Evolutionary conservation across 2,888 invertebrate genomes (phyloP), one percentile per base, ranked within the genome.

Genomic region (Diaperis boleti): DNA sequence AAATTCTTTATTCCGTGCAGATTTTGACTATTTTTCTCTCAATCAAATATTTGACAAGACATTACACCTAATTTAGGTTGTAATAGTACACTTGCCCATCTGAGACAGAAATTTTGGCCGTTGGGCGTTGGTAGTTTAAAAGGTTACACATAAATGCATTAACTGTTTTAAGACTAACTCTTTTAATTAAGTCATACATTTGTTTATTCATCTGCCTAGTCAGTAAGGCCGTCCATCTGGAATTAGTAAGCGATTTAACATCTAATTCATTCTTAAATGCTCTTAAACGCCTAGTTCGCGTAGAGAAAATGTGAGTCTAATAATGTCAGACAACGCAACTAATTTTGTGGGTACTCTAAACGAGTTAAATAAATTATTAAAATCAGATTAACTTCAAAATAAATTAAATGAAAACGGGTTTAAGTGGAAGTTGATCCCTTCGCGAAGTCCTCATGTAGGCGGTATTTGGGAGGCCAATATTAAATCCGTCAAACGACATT

Each of bases 181-280:
- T n/a, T n/a, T n/a, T n/a, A n/a, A n/a, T 49, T 3, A 69, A 26
- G 26, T 26, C 26, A 1, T 26, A 26, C 6, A 26, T 26, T 44
- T 5, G 66, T 26, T 44, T 69, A 26, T 72, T 71, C 44, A 47
- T 71, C 37, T 71, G 70, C 44, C 56, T 68, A 17, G 14, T 45
- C 4, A 68, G 69, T 0, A 69, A 69, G 33, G 70, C 70, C 2
- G 41, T 71, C 35, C 69, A 72, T 31, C 42, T 68, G 10, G 69
- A 71, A 47, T 37, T 69, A 10, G 69, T 71, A 3, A 57, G 50
- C 5, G 59, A 62, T 39, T 52, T 71, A 5, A 67, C 50, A 10
- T 60, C 60, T 8, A 65, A 70, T 20, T 60, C 47, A 26, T 71
- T 71, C 61, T 47, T 69, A 7, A 49, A 55, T 20, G 45, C 64